phyloP scores from a whole-genome alignment of 2,888 invertebrate genomes.

The Lycaena phlaeas region DNA sequence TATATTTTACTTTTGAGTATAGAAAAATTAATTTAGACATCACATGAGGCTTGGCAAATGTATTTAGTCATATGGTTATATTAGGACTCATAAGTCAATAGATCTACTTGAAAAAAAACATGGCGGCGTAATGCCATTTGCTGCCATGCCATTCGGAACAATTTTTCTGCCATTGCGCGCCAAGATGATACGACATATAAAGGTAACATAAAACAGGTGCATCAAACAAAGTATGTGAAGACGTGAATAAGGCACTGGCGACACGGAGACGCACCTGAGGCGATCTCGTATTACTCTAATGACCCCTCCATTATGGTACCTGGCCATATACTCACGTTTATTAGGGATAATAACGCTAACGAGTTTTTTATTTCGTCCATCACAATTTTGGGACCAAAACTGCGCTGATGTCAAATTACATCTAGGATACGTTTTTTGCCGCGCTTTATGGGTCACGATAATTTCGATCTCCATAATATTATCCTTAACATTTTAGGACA shows the following conservation, averaged over 20 bases:
- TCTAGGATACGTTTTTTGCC: conserved; percentile 31
- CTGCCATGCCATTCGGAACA: no score
- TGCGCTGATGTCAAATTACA: conserved; percentile 41
- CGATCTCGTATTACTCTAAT: conserved; percentile 43
- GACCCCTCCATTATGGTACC: conserved; percentile 44
- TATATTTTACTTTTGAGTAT: no score
- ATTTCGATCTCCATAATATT: conserved; percentile 8
- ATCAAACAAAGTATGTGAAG: conserved; percentile 1
- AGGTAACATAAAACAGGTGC: no score
- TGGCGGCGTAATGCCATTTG: no score
- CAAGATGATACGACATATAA: no score
- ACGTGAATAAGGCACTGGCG: conserved; percentile 26
- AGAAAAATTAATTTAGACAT: no score
- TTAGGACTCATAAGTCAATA: no score
- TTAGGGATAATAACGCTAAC: conserved; percentile 58
- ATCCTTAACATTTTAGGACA: neutral
- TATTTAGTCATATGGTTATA: no score
- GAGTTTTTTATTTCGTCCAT: conserved; percentile 48
- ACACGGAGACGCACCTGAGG: conserved; percentile 37
- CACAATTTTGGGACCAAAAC: conserved; percentile 36
- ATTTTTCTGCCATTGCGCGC: no score
- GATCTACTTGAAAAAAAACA: no score
- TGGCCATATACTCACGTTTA: conserved; percentile 51
- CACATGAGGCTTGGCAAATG: no score
- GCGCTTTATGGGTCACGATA: conserved; percentile 17